Percentiles rank a stretch among this genome's conserved stretches.
These are phyloP conservation scores for Blastobasis lacticolella DNA, from an alignment of 2,888 invertebrate genomes.

Conservation along the genomic window DNA sequence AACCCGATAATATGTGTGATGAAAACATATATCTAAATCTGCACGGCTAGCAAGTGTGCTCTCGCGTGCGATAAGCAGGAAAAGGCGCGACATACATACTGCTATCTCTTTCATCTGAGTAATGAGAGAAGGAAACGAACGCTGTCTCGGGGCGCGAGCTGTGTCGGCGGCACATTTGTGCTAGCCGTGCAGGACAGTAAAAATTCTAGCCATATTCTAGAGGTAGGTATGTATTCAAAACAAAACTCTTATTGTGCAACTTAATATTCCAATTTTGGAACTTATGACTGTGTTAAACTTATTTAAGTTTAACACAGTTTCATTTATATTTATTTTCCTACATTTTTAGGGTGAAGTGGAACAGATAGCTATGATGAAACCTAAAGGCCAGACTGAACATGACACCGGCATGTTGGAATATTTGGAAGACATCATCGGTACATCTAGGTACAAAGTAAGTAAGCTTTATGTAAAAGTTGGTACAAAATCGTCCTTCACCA, in stretches of 20 bases:
- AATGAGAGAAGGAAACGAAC: too few relatives aligned
- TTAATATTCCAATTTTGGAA: not conserved
- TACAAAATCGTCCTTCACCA: too few relatives aligned
- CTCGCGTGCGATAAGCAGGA: too few relatives aligned
- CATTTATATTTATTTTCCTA: not conserved
- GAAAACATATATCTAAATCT: too few relatives aligned
- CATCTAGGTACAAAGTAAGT: constrained; percentile 81
- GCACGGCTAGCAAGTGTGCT: too few relatives aligned
- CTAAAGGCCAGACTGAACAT: constrained; percentile 87
- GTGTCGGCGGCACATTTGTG: too few relatives aligned
- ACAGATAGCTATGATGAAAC: constrained; percentile 99
- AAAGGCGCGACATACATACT: too few relatives aligned
- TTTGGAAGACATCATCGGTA: constrained; percentile 98
- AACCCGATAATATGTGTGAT: too few relatives aligned
- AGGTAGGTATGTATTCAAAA: too few relatives aligned
- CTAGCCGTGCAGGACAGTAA: not conserved
- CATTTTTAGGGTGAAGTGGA: constrained; percentile 94
- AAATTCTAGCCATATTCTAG: not conserved
- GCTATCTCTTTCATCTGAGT: too few relatives aligned
- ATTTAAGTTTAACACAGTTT: not conserved
- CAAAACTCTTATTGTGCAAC: too few relatives aligned
- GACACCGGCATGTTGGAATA: constrained; percentile 98
- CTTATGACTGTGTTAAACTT: not conserved
- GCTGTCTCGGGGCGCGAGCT: too few relatives aligned
- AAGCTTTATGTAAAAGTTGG: not conserved